These are phyloP conservation scores for Elephantulus edwardii DNA, from an alignment of 2,113 vertebrate genomes.

Conservation along the genomic window DNA sequence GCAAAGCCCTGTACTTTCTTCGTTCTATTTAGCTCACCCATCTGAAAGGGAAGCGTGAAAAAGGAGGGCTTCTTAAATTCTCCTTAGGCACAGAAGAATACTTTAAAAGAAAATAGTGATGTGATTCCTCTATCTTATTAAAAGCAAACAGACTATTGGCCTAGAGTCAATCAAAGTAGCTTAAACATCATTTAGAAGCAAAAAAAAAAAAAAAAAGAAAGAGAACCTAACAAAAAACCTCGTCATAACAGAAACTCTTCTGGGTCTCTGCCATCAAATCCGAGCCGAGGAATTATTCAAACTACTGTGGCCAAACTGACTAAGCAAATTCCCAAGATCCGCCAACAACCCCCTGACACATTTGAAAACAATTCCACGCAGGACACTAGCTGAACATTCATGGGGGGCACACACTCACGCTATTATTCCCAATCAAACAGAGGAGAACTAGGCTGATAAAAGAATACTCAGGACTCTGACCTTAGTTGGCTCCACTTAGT, in stretches of 20 bases:
- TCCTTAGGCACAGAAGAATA: not conserved
- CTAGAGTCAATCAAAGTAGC: not conserved
- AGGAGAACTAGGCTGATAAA: constrained; percentile 42
- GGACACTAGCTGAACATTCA: not conserved
- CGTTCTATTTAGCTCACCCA: not conserved
- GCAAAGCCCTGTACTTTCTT: constrained; percentile 38
- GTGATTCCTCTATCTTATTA: not conserved
- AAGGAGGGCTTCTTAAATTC: not conserved
- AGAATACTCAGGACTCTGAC: constrained; percentile 73
- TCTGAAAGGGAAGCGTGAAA: not conserved
- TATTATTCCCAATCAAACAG: constrained; percentile 24
- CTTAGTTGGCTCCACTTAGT: constrained; percentile 82
- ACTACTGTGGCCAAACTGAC: not conserved
- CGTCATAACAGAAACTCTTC: not conserved
- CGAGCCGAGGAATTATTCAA: not conserved
- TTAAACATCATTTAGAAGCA: not conserved
- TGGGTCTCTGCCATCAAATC: not conserved
- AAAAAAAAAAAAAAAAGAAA: not conserved
- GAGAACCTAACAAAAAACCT: not conserved
- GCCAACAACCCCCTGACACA: not conserved
- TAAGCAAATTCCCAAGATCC: not conserved
- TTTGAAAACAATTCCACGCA: not conserved
- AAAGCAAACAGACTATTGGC: not conserved
- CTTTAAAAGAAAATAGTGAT: not conserved
- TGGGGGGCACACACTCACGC: not conserved